These are phyloP conservation scores for Popillia japonica DNA, from an alignment of 1,140 invertebrate genomes.

Conservation along the genomic window DNA sequence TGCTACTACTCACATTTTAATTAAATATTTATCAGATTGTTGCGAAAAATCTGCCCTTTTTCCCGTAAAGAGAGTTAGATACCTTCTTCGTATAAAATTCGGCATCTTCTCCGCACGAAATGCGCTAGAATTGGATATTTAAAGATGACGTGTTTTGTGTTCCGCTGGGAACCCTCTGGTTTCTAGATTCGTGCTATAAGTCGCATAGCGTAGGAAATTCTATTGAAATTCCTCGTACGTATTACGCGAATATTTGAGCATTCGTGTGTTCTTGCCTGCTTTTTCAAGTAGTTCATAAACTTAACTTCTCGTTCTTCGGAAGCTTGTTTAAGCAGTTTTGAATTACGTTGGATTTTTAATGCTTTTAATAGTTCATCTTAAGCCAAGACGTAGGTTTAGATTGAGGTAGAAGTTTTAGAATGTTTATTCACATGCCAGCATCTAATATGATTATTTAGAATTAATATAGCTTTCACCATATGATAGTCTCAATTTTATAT, in stretches of 20 bases:
- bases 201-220: no score
- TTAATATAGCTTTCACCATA: no score
- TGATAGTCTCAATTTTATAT: no score
- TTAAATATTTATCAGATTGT: not conserved
- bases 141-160: slow-evolving; percentile 1
- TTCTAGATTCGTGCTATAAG: not conserved
- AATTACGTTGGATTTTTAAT: not conserved
- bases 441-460: no score
- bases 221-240: not conserved
- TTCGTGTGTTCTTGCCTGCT: not conserved
- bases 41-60: not conserved
- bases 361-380: no score
- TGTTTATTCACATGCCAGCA: no score
- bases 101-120: not conserved
- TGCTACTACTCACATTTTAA: not conserved
- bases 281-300: not conserved
- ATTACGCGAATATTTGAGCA: not conserved
- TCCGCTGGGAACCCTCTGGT: not conserved
- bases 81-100: not conserved
- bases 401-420: no score
- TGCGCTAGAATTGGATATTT: not conserved
- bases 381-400: no score
- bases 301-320: not conserved
- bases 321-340: not conserved
- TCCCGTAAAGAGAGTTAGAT: not conserved